These are phyloP conservation scores for Theretra japonica DNA, from an alignment of 2,888 invertebrate genomes.

Conservation along the genomic window DNA sequence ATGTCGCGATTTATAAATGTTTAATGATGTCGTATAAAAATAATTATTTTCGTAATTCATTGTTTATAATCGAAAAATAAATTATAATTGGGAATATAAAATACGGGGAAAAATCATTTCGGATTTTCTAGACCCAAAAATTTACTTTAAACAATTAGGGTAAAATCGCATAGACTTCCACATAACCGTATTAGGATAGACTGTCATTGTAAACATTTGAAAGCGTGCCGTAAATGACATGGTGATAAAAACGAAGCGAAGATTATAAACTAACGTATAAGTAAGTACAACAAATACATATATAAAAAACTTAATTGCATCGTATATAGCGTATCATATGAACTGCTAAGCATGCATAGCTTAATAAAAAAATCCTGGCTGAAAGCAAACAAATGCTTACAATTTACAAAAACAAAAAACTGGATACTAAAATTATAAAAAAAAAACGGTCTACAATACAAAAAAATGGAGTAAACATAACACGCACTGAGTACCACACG, in stretches of 20 bases:
- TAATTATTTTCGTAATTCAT: not conserved
- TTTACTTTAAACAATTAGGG: not conserved
- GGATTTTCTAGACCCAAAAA: not conserved
- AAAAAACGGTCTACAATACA: constrained; percentile 50
- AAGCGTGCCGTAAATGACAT: constrained; percentile 80
- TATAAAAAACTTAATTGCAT: constrained; percentile 66
- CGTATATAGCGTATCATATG: constrained; percentile 79
- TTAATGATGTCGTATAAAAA: too few species aligned
- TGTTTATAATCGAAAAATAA: not conserved
- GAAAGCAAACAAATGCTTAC: constrained; percentile 85
- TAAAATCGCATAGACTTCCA: constrained; percentile 72
- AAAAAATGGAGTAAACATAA: constrained; percentile 49
- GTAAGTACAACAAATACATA: constrained; percentile 84
- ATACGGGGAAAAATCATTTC: too few species aligned
- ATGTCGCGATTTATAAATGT: too few species aligned
- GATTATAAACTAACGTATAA: constrained; percentile 75
- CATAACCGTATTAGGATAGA: constrained; percentile 58
- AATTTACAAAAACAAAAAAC: constrained; percentile 77
- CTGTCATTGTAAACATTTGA: constrained; percentile 82
- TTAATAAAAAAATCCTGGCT: constrained; percentile 63
- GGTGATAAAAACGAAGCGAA: constrained; percentile 70
- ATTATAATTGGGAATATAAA: too few species aligned
- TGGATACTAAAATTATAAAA: constrained; percentile 44
- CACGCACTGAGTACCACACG: constrained; percentile 69
- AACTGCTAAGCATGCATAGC: constrained; percentile 85